Percentiles rank a stretch among this genome's conserved stretches.
phyloP scores from a whole-genome alignment of 1,140 invertebrate species.

The Melanaphis sacchari region DNA sequence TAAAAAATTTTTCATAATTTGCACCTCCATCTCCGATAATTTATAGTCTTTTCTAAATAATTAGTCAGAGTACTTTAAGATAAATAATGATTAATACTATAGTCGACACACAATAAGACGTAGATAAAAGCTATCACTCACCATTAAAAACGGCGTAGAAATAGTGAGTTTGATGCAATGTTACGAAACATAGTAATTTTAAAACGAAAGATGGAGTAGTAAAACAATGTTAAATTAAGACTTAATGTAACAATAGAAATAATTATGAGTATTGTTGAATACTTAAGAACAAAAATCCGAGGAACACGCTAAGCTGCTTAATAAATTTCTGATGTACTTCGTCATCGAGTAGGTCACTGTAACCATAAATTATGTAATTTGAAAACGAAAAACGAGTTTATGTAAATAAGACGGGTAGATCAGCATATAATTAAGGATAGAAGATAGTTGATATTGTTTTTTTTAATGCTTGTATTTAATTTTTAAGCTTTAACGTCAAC shows the following conservation, averaged over 20 bases:
- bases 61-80: constrained; percentile 13
- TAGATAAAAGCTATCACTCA: background rate
- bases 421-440: background rate
- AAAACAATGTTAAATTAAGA: background rate
- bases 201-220: background rate
- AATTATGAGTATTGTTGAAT: background rate
- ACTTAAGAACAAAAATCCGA: background rate
- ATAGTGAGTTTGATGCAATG: background rate
- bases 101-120: background rate
- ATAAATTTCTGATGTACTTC: background rate
- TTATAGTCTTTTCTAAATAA: background rate
- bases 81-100: constrained; percentile 18
- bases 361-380: background rate
- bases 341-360: background rate
- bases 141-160: background rate
- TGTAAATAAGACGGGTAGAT: no score
- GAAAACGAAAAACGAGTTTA: background rate
- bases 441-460: background rate
- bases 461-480: background rate
- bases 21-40: background rate
- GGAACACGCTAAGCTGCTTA: background rate
- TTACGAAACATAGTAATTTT: background rate
- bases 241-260: background rate
- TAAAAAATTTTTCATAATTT: background rate
- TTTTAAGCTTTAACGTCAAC: no score